Base-by-base conservation (phyloP, 2,888 invertebrate species). In the Cylloceria caligata region DNA sequence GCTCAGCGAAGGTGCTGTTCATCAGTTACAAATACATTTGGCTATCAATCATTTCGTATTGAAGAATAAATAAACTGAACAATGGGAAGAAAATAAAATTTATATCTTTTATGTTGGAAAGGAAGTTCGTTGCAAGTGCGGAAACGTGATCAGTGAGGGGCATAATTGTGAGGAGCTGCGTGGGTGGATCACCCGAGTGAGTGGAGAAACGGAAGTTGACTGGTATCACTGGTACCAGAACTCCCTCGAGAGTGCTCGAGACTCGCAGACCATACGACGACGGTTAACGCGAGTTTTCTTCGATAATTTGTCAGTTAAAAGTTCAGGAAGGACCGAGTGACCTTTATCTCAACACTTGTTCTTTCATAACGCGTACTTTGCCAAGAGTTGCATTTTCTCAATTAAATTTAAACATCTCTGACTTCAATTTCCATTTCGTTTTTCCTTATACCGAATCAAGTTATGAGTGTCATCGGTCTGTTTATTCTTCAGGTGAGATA, bases 1-100 rank as follows among this genome's bases (percentile, higher is more conserved):
- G 90, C 86, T 86, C 86, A 62, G 88, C 87, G 88, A 88, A 87
- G 88, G 88, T 89, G 89, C 89, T 90, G 89, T 88, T 89, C 42
- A 79, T 60, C 39, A 65, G 49, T 69, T 16, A 30, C 69, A 30
- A 52, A 68, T 52, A 47, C 42, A 1, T 16, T 65, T 27, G 34
- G 21, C 49, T 2, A 19, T 49, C 67, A n/a, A 34, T 34, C 30
- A 30, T 65, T 3, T 42, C 64, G 16, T 27, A n/a, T 27, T 27
- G 27, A 39, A 19, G 9, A 39, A 4, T 0, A 42, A 42, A 42
- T n/a, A 13, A 30, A 30, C 30, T n/a, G n/a, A n/a, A n/a, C n/a
- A n/a, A n/a, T n/a, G n/a, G n/a, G n/a, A 30, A n/a, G 45, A 65
- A 7, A 19, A 6, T 19, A 9, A 21, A 0, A 21, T 49, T 7